Evolutionary conservation across 2,888 invertebrate species (phyloP), one percentile per base, ranked within the genome.

Genomic region (Dasysyrphus albostriatus): DNA sequence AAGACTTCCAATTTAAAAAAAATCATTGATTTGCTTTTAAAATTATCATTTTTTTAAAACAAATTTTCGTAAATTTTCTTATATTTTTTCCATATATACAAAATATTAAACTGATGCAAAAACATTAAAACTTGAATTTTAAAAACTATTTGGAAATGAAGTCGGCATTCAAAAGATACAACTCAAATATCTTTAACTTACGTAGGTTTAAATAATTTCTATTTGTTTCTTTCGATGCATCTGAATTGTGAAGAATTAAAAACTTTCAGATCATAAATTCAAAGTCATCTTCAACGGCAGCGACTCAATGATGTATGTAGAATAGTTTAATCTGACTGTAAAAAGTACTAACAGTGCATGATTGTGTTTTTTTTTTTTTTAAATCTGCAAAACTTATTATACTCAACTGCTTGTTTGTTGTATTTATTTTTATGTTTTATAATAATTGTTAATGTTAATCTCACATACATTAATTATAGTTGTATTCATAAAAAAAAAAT

Each of bases 241-340:
- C 39, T 76, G 70, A 70, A 76, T 63, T 76, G 69, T 72, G 70
- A 63, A 65, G 76, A 51, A 42, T 63, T 37, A 34, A 73, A 77
- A 77, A 65, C 54, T 83, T 83, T 77, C 82, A 65, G 72, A 83
- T 83, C 77, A 63, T 44, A 83, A 74, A 74, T 78, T 78, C 47
- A 83, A 70, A 77, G 24, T 83, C 78, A 73, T 83, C 78, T 78
- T 83, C 44, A 49, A 83, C 67, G 39, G 67, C 78, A 74, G 83
- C 54, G 54, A 83, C 44, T 74, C 73, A 69, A 83, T 78, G 67
- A 83, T 78, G 73, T 83, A 83, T 73, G 83, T 83, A 77, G 77
- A 77, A 59, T 67, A 67, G 44, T 69, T 39, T 29, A 54, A 54
- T 54, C 9, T 14, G 37, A 14, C 16, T 61, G 19, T 42, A 42